These are phyloP conservation scores for Taenaris catops DNA, from an alignment of 2,888 invertebrate species.

Conservation along the genomic window DNA sequence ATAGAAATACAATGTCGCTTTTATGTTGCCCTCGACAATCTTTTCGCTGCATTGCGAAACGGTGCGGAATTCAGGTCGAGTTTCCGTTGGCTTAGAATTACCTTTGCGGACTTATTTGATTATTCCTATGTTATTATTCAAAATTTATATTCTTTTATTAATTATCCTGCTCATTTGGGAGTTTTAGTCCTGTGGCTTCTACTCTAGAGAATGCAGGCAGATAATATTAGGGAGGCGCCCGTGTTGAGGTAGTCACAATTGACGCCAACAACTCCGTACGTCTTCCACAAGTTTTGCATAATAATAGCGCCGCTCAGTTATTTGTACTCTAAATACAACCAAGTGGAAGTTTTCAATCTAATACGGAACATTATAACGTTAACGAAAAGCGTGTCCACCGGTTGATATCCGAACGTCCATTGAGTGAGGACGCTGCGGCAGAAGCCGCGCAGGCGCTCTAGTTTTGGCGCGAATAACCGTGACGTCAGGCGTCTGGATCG, in stretches of 20 bases:
- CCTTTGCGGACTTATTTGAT: constrained; percentile 19
- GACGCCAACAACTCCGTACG: constrained; percentile 78
- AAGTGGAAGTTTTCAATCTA: too few relatives aligned
- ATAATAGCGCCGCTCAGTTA: too few relatives aligned
- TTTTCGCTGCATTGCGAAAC: constrained; percentile 44
- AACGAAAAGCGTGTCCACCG: constrained; percentile 67
- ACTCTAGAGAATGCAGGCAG: constrained; percentile 75
- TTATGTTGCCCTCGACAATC: constrained; percentile 39
- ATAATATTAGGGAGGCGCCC: constrained; percentile 69
- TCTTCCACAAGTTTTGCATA: constrained; percentile 50
- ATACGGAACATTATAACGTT: constrained; percentile 21
- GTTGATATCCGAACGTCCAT: constrained; percentile 65
- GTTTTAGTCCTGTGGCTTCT: constrained; percentile 63
- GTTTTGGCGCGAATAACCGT: constrained; percentile 79
- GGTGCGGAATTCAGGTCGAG: constrained; percentile 43
- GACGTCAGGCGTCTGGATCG: constrained; percentile 80
- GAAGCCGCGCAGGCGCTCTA: constrained; percentile 70
- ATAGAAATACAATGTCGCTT: constrained; percentile 43
- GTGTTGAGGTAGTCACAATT: constrained; percentile 73
- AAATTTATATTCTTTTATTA: constrained; percentile 4
- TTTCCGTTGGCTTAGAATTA: constrained; percentile 38
- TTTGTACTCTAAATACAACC: too few relatives aligned
- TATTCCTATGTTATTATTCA: constrained; percentile 4
- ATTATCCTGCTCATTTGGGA: constrained; percentile 75
- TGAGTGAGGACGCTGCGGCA: constrained; percentile 74